Conservation (phyloP, 1,140 invertebrate species). For the Fopius arisanus region DNA sequence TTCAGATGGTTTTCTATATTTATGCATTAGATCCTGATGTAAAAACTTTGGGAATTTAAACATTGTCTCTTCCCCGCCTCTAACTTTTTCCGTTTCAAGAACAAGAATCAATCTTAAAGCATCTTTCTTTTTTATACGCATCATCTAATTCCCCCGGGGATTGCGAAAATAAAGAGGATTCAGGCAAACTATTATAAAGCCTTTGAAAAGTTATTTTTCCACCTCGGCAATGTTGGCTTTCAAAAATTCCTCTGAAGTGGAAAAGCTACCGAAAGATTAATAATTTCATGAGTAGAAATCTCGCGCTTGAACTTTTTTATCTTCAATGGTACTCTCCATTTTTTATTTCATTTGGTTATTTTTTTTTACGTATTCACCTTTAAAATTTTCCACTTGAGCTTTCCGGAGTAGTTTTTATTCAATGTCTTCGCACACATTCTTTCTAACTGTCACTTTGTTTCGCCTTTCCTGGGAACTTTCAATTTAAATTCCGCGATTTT, state of each 20-base stretch:
- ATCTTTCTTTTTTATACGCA: background rate
- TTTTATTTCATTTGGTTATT: background rate
- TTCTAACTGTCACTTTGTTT: background rate
- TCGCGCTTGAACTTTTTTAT: background rate
- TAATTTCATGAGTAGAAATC: background rate
- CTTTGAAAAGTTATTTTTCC: background rate
- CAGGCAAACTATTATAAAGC: background rate
- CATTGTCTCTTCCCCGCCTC: background rate
- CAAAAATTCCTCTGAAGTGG: background rate
- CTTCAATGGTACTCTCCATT: background rate
- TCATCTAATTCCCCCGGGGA: background rate
- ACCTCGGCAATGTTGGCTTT: background rate
- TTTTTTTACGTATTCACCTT: background rate
- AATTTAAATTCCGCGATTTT: background rate
- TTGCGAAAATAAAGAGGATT: background rate
- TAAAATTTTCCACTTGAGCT: background rate
- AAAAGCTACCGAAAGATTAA: background rate
- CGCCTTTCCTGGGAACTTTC: background rate
- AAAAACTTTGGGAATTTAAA: background rate
- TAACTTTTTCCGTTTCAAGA: background rate
- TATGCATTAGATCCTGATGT: background rate
- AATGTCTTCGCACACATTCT: background rate
- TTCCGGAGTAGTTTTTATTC: background rate
- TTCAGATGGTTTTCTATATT: background rate
- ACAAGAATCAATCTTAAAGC: background rate